Percentiles rank a stretch among this genome's conserved stretches.
These are phyloP conservation scores for Cydia pomonella DNA, from an alignment of 1,140 invertebrate genomes.

Conservation along the genomic window DNA sequence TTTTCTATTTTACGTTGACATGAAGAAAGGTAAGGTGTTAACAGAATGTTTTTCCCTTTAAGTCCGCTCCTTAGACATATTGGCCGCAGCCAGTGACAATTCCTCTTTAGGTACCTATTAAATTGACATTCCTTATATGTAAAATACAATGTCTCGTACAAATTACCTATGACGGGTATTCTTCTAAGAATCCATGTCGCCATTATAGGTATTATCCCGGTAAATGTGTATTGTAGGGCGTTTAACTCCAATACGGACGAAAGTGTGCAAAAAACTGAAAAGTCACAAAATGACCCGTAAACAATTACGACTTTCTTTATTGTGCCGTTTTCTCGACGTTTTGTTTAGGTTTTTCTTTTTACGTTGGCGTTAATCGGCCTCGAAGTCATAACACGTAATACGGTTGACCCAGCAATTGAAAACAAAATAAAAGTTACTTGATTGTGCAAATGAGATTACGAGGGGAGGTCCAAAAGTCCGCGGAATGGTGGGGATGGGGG, in stretches of 20 bases:
- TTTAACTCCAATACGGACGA: background rate
- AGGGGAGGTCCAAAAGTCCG: no score
- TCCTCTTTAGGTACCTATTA: background rate
- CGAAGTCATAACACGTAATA: conserved; percentile 35
- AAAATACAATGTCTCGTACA: background rate
- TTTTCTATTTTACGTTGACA: no score
- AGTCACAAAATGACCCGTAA: conserved; percentile 35
- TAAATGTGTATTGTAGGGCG: background rate
- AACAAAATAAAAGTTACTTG: background rate
- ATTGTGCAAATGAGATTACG: conserved; percentile 10
- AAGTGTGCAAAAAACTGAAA: background rate
- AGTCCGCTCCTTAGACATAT: no score
- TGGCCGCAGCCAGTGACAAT: background rate
- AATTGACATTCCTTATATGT: background rate
- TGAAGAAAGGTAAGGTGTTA: no score
- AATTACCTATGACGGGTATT: background rate
- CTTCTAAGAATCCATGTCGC: no score
- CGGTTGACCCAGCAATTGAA: conserved; percentile 46
- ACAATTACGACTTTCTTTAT: conserved; percentile 39
- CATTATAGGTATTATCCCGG: background rate
- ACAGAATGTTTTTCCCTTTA: no score
- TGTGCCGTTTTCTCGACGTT: conserved; percentile 40
- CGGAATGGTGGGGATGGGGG: no score
- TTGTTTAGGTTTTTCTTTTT: conserved; percentile 39
- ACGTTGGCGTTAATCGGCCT: conserved; percentile 34